Conservation (phyloP, 2,888 invertebrate species). For the Drosophila fungiperda region DNA sequence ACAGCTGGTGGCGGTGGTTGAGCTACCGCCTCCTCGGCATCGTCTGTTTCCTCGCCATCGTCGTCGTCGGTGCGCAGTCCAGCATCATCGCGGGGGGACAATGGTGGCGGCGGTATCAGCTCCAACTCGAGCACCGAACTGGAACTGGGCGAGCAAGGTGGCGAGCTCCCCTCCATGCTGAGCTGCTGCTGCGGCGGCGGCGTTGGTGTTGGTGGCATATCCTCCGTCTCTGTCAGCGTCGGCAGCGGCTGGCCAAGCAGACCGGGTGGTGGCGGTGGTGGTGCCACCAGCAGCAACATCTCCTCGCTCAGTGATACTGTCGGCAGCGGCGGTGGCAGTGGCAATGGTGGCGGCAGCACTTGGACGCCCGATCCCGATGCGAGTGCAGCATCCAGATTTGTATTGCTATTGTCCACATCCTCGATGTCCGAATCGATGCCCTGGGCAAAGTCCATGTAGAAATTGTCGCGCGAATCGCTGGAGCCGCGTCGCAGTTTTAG, state of each 20-base stretch:
- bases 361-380: constrained; percentile 43
- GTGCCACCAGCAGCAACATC: constrained; percentile 61
- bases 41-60: constrained; percentile 66
- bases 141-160: constrained; percentile 63
- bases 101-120: constrained; percentile 79
- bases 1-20: constrained; percentile 27
- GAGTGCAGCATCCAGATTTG: constrained; percentile 45
- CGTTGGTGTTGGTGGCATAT: constrained; percentile 82
- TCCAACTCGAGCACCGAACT: constrained; percentile 79
- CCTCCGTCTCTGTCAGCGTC: constrained; percentile 81
- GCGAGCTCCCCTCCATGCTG: constrained; percentile 54
- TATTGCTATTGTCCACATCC: constrained; percentile 90
- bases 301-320: constrained; percentile 59
- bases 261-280: constrained; percentile 67
- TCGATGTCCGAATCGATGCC: constrained; percentile 96
- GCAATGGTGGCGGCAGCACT: constrained; percentile 46
- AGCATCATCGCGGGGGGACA: constrained; percentile 65
- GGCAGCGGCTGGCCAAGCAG: constrained; percentile 74
- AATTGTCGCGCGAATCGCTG: constrained; percentile 94
- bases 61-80: constrained; percentile 64
- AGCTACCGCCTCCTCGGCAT: constrained; percentile 63
- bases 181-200: constrained; percentile 60
- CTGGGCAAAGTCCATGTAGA: constrained; percentile 96
- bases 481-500: constrained; percentile 93
- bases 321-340: constrained; percentile 59